Evolutionary conservation across 2,888 invertebrate genomes (phyloP), one percentile per base, ranked within the genome.

Genomic region (Leucophenga maculata): DNA sequence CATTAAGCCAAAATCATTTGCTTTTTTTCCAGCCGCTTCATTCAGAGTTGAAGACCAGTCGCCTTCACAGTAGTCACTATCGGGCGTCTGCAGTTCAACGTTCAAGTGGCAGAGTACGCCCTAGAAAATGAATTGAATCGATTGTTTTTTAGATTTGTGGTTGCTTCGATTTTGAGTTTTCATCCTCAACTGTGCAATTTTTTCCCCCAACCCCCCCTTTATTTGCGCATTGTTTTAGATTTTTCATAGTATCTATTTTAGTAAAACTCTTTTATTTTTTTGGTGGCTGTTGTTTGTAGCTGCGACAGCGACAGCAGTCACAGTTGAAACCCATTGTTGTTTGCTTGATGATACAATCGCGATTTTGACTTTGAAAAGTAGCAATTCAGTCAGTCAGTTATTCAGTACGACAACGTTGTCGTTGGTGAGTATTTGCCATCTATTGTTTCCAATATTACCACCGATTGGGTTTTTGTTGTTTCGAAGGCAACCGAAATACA

Each of bases 11-110:
- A 31, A 31, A 11, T 59, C 20, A n/a, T 57, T 20, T 57, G 11
- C 14, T 11, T 54, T 18, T 54, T 18, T 18, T 54, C 9, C 18
- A 9, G 18, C 44, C 39, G 20, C 31, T 65, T 66, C 46, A 72
- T 72, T 74, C 79, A 84, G 77, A 67, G 54, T 73, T 72, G 75
- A 73, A 74, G 75, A 77, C 77, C 77, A 75, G 74, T 78, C 76
- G 82, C 77, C 79, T 77, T 80, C 77, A 85, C 85, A 80, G 86
- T 86, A 86, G 86, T 86, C 86, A 85, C 80, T 80, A 83, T 83
- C 85, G 85, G 86, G 86, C 86, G 86, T 86, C 85, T 85, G 86
- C 86, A 84, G 86, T 86, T 86, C 86, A 86, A 86, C 85, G 86
- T 86, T 86, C 86, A 86, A 86, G 86, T 86, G 86, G 86, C 86